Conservation (phyloP, 1,140 invertebrate genomes). For the Dolichoris vasculosae region DNA sequence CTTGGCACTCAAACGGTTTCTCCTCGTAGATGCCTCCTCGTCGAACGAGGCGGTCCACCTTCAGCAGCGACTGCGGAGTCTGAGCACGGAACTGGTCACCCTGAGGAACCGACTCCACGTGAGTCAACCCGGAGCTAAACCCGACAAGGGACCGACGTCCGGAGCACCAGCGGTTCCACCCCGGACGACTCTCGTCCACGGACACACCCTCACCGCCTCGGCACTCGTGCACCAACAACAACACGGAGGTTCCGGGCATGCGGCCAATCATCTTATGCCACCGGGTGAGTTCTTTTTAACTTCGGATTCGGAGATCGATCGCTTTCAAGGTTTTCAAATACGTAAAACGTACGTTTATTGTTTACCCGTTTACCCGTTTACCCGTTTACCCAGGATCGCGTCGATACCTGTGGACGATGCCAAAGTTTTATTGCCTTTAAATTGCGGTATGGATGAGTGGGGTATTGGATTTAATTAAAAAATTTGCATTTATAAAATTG, state of each 20-base stretch:
- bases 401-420: too few relatives aligned
- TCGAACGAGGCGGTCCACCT: slow-evolving; percentile 94
- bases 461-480: too few relatives aligned
- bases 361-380: too few relatives aligned
- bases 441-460: too few relatives aligned
- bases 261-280: neutral
- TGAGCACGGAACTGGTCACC: slow-evolving; percentile 92
- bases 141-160: slow-evolving; percentile 47
- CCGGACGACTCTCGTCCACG: slow-evolving; percentile 71
- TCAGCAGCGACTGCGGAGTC: slow-evolving; percentile 89
- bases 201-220: slow-evolving; percentile 69
- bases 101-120: slow-evolving; percentile 89
- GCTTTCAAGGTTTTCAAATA: too few relatives aligned
- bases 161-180: slow-evolving; percentile 71
- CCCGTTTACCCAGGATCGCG: too few relatives aligned
- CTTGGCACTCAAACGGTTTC: neutral
- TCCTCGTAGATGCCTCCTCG: slow-evolving; percentile 88
- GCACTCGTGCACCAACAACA: slow-evolving; percentile 70
- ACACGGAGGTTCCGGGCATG: slow-evolving; percentile 62
- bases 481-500: too few relatives aligned
- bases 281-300: slow-evolving; percentile 1
- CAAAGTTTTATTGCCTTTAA: too few relatives aligned
- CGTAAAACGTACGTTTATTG: too few relatives aligned
- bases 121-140: slow-evolving; percentile 70
- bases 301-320: too few relatives aligned